Conservation (phyloP, 2,113 vertebrate genomes). For the Rhegmatorhina hoffmannsi region DNA sequence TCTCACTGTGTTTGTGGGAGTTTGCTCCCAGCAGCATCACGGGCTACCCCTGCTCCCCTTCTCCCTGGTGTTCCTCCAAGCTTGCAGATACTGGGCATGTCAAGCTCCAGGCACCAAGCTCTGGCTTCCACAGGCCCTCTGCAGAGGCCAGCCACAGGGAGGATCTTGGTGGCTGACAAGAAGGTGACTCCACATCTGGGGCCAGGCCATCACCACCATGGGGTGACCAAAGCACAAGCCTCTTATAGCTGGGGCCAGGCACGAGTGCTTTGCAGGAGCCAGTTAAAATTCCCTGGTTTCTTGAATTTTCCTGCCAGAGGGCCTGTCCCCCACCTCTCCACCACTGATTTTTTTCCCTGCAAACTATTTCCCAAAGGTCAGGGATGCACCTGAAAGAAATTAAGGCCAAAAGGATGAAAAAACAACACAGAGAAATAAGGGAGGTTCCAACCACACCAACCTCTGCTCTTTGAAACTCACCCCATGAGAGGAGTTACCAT, state of each 20-base stretch:
- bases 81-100: fast-evolving
- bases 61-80: not conserved
- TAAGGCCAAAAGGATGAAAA: not conserved
- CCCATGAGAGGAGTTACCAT: not conserved
- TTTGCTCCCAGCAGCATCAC: not conserved
- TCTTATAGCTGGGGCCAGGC: not conserved
- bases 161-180: too few species aligned
- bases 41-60: not conserved
- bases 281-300: not conserved
- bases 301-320: not conserved
- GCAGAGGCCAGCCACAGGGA: not conserved
- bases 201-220: fast-evolving
- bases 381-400: not conserved
- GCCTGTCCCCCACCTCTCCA: not conserved
- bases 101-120: not conserved
- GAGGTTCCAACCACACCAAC: not conserved
- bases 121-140: fast-evolving
- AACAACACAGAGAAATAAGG: not conserved
- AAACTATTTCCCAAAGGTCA: not conserved
- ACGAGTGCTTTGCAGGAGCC: not conserved
- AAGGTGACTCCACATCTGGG: not conserved
- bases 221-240: not conserved
- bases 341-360: fast-evolving
- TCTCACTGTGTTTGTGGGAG: fast-evolving
- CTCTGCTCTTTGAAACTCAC: not conserved